Percentiles rank a stretch among this genome's conserved stretches.
These are phyloP conservation scores for Resseliella maxima DNA, from an alignment of 2,888 invertebrate genomes.

Conservation along the genomic window DNA sequence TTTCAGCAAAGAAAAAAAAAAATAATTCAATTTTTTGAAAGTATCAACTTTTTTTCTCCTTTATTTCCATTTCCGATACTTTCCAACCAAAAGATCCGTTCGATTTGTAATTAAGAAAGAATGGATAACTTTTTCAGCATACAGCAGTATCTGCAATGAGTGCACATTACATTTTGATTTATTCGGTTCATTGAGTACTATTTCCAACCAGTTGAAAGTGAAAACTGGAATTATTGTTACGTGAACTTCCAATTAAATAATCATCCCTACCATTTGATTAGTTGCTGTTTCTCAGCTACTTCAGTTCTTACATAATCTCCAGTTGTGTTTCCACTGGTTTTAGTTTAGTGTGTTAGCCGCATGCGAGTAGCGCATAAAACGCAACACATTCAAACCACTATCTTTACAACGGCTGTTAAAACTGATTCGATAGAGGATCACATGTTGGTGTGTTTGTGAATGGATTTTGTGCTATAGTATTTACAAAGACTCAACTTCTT, in stretches of 20 bases:
- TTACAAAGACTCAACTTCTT: conserved; percentile 14
- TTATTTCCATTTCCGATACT: too few species aligned
- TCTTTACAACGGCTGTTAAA: background rate
- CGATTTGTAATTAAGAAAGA: too few species aligned
- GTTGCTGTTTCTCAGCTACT: background rate
- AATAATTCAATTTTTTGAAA: too few species aligned
- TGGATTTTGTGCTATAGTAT: background rate
- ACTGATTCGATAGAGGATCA: background rate
- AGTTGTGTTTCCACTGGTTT: conserved; percentile 32
- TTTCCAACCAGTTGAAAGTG: conserved; percentile 20
- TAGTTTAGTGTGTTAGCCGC: conserved; percentile 35
- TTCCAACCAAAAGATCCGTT: too few species aligned
- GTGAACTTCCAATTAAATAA: conserved; percentile 39
- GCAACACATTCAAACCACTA: background rate
- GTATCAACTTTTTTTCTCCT: too few species aligned
- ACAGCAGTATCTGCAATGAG: background rate
- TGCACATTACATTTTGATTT: conserved; percentile 17
- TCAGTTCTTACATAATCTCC: conserved; percentile 28
- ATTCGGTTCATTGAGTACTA: conserved; percentile 10
- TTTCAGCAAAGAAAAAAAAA: too few species aligned
- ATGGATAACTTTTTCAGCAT: background rate
- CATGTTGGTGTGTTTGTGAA: background rate
- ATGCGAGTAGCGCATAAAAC: background rate
- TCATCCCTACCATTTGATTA: background rate
- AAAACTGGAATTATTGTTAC: conserved; percentile 42